Percentiles rank a stretch among this genome's conserved stretches.
phyloP scores from a whole-genome alignment of 2,888 invertebrate species.

The Thymelicus lineola region DNA sequence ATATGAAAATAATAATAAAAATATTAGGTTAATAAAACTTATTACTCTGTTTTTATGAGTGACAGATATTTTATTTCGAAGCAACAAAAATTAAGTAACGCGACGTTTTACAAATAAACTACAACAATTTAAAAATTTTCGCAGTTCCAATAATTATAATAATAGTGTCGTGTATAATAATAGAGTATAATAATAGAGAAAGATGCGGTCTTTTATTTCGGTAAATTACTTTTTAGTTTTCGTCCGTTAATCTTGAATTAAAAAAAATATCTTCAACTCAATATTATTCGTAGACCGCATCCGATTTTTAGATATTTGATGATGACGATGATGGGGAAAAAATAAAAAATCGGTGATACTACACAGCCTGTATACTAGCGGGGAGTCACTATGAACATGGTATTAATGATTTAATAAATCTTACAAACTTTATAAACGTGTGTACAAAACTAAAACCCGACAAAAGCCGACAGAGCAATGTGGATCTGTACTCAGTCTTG shows the following conservation, averaged over 20 bases:
- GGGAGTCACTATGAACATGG: background rate
- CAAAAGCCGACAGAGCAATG: background rate
- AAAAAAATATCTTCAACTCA: no score
- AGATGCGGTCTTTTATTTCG: background rate
- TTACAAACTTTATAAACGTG: constrained; percentile 21
- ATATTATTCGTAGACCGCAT: background rate
- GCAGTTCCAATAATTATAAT: constrained; percentile 12
- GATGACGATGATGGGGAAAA: background rate
- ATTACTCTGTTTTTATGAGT: no score
- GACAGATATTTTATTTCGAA: no score
- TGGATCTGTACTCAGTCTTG: constrained; percentile 13
- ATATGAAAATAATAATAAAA: no score
- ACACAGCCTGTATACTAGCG: constrained; percentile 7
- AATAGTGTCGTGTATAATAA: no score
- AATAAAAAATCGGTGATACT: background rate
- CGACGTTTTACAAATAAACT: background rate
- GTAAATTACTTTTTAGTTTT: background rate
- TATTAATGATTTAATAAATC: constrained; percentile 3
- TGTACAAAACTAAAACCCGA: constrained; percentile 24
- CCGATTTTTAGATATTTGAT: background rate
- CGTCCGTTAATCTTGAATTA: no score
- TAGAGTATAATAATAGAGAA: background rate
- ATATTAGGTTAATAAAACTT: no score
- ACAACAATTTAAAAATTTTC: background rate
- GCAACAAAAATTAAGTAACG: background rate